phyloP scores from a whole-genome alignment of 2,113 vertebrate genomes.

The Nothoprocta perdicaria region DNA sequence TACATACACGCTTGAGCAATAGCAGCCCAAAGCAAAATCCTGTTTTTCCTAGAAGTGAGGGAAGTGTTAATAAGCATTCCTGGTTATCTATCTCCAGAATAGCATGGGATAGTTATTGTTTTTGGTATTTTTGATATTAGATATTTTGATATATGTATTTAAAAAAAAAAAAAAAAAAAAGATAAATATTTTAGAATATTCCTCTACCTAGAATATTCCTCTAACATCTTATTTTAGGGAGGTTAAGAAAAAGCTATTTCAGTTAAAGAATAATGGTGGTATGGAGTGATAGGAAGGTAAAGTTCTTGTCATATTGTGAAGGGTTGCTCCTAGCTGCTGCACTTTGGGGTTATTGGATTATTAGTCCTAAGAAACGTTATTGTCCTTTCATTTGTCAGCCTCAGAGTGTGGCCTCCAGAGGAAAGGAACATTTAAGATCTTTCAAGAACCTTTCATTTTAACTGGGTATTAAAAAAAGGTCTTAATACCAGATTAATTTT shows the following conservation, averaged over 20 bases:
- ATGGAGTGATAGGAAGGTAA: fast-evolving
- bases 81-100: not conserved
- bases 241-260: not conserved
- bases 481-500: not conserved
- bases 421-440: not conserved
- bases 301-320: fast-evolving
- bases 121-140: not conserved
- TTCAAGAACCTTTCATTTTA: not conserved
- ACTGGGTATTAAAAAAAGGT: not conserved
- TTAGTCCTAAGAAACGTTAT: not conserved
- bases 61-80: not conserved
- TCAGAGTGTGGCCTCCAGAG: fast-evolving
- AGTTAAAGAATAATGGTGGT: fast-evolving
- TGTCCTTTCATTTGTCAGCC: not conserved
- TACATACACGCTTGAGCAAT: fast-evolving
- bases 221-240: not conserved
- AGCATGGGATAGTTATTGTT: too few species aligned
- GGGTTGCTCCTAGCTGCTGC: not conserved
- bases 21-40: not conserved
- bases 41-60: not conserved
- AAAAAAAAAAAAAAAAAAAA: not conserved
- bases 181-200: not conserved
- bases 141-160: fast-evolving
- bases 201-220: too few species aligned
- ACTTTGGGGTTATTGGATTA: not conserved